A percentile compares a stretch with the other conserved stretches of the same genome.
Conservation (phyloP, 2,888 invertebrate genomes). For the Caenorhabditis drosophilae region DNA sequence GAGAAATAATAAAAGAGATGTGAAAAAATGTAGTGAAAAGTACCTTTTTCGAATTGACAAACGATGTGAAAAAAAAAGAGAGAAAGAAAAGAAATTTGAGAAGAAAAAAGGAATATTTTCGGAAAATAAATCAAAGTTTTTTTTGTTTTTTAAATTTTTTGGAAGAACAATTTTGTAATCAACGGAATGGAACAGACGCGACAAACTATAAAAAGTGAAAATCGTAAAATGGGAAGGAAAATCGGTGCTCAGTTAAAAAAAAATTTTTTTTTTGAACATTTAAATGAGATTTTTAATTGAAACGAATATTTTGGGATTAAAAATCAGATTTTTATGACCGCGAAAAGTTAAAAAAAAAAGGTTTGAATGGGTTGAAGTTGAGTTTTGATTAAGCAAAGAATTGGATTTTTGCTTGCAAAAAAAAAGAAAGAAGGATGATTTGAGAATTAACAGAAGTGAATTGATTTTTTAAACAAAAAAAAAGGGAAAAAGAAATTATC, state of each 20-base stretch:
- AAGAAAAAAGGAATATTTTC: background rate
- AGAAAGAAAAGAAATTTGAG: background rate
- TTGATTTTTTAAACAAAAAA: too few species aligned
- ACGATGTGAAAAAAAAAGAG: too few species aligned
- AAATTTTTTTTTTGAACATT: background rate
- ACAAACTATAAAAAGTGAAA: background rate
- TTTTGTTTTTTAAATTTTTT: background rate
- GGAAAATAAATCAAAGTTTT: background rate
- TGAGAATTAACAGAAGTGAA: too few species aligned
- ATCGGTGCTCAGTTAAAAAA: background rate
- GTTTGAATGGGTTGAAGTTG: background rate
- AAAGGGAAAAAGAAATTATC: too few species aligned
- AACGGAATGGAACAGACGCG: background rate
- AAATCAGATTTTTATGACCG: background rate
- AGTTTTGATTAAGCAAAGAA: background rate
- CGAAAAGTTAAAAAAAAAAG: background rate
- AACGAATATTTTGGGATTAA: background rate
- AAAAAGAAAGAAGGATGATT: too few species aligned
- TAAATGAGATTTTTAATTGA: background rate
- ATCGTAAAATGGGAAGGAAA: background rate
- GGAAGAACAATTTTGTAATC: background rate
- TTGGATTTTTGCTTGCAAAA: background rate
- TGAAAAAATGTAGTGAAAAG: too few species aligned
- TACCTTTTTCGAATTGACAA: too few species aligned
- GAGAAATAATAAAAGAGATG: too few species aligned